Percentiles rank a stretch among this genome's conserved stretches.
phyloP scores from a whole-genome alignment of 2,113 vertebrate genomes.

The Aythya baeri region DNA sequence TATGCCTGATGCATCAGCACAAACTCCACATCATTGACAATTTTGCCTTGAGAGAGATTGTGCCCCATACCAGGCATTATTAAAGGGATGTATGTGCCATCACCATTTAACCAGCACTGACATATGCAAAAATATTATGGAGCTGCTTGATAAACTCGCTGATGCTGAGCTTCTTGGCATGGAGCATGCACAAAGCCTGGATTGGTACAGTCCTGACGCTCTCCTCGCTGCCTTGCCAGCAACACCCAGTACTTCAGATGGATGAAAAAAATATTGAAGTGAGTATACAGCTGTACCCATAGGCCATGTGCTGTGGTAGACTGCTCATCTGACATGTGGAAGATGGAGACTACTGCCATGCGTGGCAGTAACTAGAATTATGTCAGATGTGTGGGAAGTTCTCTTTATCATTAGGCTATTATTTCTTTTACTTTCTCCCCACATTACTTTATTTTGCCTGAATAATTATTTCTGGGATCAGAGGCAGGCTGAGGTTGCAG shows the following conservation, averaged over 20 bases:
- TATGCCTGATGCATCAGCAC: neutral
- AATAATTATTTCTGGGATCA: neutral
- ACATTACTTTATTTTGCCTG: neutral
- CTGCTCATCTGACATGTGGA: neutral
- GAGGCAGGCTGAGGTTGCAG: neutral
- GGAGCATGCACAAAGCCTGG: neutral
- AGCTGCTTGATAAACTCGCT: neutral
- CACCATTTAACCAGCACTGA: neutral
- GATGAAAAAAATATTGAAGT: neutral
- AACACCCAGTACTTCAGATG: neutral
- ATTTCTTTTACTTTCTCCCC: neutral
- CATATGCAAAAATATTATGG: neutral
- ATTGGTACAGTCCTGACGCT: neutral
- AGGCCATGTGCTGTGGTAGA: neutral
- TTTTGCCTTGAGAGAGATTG: neutral
- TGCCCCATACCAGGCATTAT: neutral
- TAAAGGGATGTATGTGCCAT: accelerated
- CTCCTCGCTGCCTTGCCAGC: neutral
- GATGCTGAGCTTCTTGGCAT: accelerated
- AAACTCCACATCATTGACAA: neutral
- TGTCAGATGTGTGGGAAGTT: neutral
- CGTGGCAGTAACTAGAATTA: neutral
- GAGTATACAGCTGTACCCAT: neutral
- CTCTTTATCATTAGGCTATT: neutral
- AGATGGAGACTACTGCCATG: neutral